phyloP scores from a whole-genome alignment of 2,113 vertebrate genomes.

The Ictidomys tridecemlineatus region DNA sequence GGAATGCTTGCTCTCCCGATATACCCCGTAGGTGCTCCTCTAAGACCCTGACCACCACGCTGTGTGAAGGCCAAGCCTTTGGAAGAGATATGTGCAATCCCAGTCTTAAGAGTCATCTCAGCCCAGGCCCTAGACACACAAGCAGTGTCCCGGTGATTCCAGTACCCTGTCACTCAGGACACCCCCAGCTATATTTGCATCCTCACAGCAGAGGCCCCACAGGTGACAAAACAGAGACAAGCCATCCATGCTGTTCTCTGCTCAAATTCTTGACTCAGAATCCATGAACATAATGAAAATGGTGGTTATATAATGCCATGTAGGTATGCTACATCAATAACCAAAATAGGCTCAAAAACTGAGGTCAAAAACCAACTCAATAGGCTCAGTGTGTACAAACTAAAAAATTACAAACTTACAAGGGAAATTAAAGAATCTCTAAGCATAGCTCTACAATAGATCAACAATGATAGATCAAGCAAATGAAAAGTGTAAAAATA shows the following conservation, averaged over 20 bases:
- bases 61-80: neutral
- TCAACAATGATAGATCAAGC: neutral
- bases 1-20: neutral
- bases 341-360: neutral
- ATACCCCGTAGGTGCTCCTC: neutral
- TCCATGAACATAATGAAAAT: neutral
- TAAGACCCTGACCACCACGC: neutral
- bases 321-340: neutral
- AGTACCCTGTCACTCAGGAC: neutral
- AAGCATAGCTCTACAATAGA: neutral
- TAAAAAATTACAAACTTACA: neutral
- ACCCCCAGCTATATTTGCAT: neutral
- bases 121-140: neutral
- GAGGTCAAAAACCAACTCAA: neutral
- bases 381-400: neutral
- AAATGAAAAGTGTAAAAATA: neutral
- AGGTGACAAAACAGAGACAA: neutral
- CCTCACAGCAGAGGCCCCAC: neutral
- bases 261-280: neutral
- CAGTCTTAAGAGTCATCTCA: neutral
- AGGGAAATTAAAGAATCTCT: conserved; percentile 1
- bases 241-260: neutral
- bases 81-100: neutral
- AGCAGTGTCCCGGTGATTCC: neutral
- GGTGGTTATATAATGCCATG: neutral